Evolutionary conservation across 1,140 invertebrate genomes (phyloP).

Genomic region (Bombus vancouverensis): DNA sequence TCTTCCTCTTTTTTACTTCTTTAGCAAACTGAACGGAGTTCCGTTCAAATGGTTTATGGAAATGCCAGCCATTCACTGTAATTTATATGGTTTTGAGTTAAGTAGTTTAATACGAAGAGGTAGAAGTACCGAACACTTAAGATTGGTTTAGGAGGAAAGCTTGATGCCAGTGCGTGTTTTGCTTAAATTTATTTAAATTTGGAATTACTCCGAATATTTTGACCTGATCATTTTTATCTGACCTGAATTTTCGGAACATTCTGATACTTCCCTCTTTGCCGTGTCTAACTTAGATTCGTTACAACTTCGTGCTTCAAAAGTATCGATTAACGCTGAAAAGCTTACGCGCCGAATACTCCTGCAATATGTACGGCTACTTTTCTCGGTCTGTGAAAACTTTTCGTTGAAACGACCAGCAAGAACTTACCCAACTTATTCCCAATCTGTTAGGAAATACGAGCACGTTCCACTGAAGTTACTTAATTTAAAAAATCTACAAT

Average conservation of each 20-base stretch:
- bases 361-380: not conserved
- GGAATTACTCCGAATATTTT: not conserved
- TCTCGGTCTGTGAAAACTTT: not conserved
- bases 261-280: not conserved
- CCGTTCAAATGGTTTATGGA: not conserved
- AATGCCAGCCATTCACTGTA: not conserved
- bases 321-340: slow-evolving; percentile 25
- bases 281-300: not conserved
- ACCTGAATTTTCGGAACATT: not conserved
- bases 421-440: not conserved
- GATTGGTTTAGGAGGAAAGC: no score
- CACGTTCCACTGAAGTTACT: not conserved
- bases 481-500: not conserved
- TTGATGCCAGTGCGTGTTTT: not conserved
- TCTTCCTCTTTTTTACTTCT: not conserved
- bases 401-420: not conserved
- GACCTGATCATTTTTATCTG: not conserved
- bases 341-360: slow-evolving; percentile 6
- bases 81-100: not conserved
- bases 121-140: not conserved
- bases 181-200: not conserved
- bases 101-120: not conserved
- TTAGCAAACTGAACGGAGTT: not conserved
- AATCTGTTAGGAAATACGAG: not conserved
- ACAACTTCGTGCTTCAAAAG: slow-evolving; percentile 14